phyloP scores from a whole-genome alignment of 2,797 vertebrate genomes.

The Hippoglossus hippoglossus region DNA sequence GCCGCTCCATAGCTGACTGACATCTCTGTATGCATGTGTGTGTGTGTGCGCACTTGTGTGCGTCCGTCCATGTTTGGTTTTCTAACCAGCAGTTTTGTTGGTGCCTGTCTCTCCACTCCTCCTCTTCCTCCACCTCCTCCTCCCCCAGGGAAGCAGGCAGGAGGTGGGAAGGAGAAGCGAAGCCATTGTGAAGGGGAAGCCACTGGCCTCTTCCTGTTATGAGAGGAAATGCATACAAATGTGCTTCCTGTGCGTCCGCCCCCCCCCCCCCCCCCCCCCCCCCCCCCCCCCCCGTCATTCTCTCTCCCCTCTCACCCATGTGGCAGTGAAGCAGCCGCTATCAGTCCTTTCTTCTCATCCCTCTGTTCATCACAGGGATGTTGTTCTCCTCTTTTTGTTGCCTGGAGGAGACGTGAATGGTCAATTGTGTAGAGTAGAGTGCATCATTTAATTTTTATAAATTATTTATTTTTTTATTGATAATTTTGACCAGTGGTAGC shows the following conservation, averaged over 20 bases:
- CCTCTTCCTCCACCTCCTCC: constrained; percentile 75
- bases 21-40: constrained; percentile 43
- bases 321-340: constrained; percentile 57
- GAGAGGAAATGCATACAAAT: constrained; percentile 99
- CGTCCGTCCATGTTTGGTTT: constrained; percentile 73
- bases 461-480: not conserved
- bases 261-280: constrained; percentile 64
- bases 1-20: constrained; percentile 66
- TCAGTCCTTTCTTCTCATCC: constrained; percentile 45
- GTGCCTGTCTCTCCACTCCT: constrained; percentile 85
- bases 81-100: constrained; percentile 78
- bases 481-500: constrained; percentile 13
- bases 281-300: constrained; percentile 68
- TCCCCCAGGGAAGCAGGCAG: constrained; percentile 90
- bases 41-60: constrained; percentile 15
- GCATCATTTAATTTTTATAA: not conserved
- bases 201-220: constrained; percentile 99
- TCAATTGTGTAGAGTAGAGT: constrained; percentile 69
- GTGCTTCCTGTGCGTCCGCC: constrained; percentile 97
- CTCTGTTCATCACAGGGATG: constrained; percentile 32
- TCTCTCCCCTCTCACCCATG: constrained; percentile 60
- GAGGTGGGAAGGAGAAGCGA: constrained; percentile 98
- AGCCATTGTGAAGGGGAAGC: constrained; percentile 99
- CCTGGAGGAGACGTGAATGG: constrained; percentile 62
- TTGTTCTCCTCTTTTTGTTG: constrained; percentile 25